A percentile compares a stretch with the other conserved stretches of the same genome.
These are phyloP conservation scores for Poecilia velifera DNA, from an alignment of 2,797 vertebrate genomes.

Conservation along the genomic window DNA sequence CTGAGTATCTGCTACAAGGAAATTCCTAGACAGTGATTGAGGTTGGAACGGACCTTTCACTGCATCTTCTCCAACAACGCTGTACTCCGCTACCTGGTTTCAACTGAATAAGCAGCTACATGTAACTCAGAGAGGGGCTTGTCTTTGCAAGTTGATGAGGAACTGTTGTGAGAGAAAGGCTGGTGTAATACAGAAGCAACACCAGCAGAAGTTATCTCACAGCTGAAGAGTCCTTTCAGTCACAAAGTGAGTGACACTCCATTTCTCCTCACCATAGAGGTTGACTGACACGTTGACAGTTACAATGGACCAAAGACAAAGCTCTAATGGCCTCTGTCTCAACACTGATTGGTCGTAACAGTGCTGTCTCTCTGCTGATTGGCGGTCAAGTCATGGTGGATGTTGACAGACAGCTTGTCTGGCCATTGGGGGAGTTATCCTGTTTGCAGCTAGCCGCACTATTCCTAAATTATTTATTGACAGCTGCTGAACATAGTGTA, in stretches of 20 bases:
- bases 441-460: slow-evolving; percentile 29
- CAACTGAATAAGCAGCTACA: background rate
- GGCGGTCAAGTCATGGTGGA: slow-evolving; percentile 52
- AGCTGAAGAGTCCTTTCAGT: slow-evolving; percentile 42
- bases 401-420: slow-evolving; percentile 61
- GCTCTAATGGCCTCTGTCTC: slow-evolving; percentile 52
- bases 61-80: background rate
- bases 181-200: slow-evolving; percentile 26
- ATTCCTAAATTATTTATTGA: slow-evolving; percentile 69
- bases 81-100: background rate
- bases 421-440: slow-evolving; percentile 44
- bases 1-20: background rate
- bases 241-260: slow-evolving; percentile 61
- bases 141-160: background rate
- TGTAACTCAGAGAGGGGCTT: background rate
- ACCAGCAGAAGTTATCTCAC: slow-evolving; percentile 41
- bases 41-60: background rate
- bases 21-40: background rate
- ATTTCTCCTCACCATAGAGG: slow-evolving; percentile 39
- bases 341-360: slow-evolving; percentile 63
- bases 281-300: slow-evolving; percentile 63
- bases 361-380: slow-evolving; percentile 53
- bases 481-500: slow-evolving; percentile 42
- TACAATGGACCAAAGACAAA: slow-evolving; percentile 49
- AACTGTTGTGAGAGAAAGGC: slow-evolving; percentile 37